Evolutionary conservation across 2,113 vertebrate species (phyloP).

Genomic region (Pomatostomus ruficeps): DNA sequence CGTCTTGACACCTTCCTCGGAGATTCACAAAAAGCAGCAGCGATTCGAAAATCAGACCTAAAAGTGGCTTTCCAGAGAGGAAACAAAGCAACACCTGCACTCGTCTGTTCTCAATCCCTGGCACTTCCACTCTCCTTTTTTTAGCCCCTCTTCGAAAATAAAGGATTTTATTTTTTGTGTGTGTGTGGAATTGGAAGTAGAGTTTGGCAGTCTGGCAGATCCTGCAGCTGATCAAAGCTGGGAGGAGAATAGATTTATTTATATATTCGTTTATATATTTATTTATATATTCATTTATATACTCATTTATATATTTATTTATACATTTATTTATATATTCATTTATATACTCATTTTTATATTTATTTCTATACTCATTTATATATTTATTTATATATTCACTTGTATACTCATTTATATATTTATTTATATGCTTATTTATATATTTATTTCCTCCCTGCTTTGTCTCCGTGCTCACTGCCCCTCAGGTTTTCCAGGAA

Average conservation of each 20-base stretch:
- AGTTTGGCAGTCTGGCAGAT: conserved; percentile 36
- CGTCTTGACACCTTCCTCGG: not conserved
- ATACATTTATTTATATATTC: no score
- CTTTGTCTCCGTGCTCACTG: rapidly evolving
- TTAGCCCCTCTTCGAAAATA: conserved; percentile 32
- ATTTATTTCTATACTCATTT: not conserved
- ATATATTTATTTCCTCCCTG: not conserved
- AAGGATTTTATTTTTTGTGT: not conserved
- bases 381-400: not conserved
- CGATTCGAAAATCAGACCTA: conserved; percentile 18
- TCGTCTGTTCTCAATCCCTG: conserved; percentile 41
- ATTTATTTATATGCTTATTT: not conserved
- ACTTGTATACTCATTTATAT: not conserved
- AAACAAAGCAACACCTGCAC: conserved; percentile 34
- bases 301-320: not conserved
- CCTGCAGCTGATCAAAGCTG: not conserved
- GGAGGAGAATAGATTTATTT: not conserved
- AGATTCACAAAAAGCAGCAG: conserved; percentile 9
- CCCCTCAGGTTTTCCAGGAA: not conserved
- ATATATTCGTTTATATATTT: rapidly evolving
- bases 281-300: not conserved
- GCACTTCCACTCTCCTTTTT: not conserved
- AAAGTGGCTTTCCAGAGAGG: conserved; percentile 31
- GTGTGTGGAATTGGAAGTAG: conserved; percentile 22
- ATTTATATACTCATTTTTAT: no score